Conservation (phyloP, 1,140 invertebrate species). For the Pissodes strobi region DNA sequence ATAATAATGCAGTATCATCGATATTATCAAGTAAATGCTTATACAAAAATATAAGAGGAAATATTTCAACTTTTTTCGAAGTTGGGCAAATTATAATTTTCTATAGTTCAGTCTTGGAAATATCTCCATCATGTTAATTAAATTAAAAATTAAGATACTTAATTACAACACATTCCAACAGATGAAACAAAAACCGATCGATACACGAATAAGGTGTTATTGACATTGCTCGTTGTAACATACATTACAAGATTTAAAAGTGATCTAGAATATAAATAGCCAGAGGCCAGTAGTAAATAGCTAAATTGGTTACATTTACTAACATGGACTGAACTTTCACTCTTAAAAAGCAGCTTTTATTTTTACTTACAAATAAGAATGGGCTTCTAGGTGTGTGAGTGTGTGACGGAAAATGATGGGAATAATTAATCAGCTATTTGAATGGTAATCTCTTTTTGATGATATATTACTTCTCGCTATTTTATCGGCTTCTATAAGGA, state of each 20-base stretch:
- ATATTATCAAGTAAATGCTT: no score
- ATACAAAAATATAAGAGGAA: no score
- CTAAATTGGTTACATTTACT: conserved; percentile 6
- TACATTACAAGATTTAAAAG: conserved; percentile 6
- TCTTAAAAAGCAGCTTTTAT: conserved; percentile 10
- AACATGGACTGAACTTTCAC: conserved; percentile 8
- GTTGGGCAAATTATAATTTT: no score
- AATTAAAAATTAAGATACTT: no score
- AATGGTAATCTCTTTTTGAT: not conserved
- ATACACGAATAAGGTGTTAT: not conserved
- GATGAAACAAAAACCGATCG: not conserved
- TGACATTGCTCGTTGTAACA: not conserved
- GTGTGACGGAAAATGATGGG: not conserved
- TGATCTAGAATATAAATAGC: conserved; percentile 2
- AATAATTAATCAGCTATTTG: no score
- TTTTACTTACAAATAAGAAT: not conserved
- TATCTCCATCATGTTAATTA: no score
- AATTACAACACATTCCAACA: not conserved
- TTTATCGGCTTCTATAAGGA: no score
- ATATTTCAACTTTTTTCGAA: no score
- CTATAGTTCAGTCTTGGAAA: no score
- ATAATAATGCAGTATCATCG: no score
- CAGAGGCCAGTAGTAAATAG: not conserved
- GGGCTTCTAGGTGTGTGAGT: conserved; percentile 1
- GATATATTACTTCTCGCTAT: not conserved